Evolutionary conservation across 1,140 invertebrate genomes (phyloP).

Genomic region (Doryteuthis pealeii): DNA sequence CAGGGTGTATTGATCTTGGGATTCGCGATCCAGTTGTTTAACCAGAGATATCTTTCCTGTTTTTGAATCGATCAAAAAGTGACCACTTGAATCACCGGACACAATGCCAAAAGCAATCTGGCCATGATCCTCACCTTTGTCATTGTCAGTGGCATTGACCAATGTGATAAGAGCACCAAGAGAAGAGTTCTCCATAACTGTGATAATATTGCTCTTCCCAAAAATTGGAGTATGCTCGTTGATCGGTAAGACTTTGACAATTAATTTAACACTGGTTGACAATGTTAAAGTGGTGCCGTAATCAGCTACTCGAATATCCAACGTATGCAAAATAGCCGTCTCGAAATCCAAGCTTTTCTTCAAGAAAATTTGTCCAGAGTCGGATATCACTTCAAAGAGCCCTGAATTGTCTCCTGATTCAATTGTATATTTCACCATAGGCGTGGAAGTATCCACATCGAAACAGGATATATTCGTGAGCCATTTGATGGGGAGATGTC

Average conservation of each 20-base stretch:
- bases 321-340: slow-evolving; percentile 21
- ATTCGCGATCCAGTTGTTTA: slow-evolving; percentile 35
- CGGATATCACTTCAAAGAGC: slow-evolving; percentile 16
- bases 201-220: slow-evolving; percentile 15
- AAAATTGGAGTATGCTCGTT: slow-evolving; percentile 42
- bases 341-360: slow-evolving; percentile 36
- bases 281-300: slow-evolving; percentile 18
- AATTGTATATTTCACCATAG: slow-evolving; percentile 14
- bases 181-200: slow-evolving; percentile 26
- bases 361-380: slow-evolving; percentile 8
- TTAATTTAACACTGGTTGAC: slow-evolving; percentile 25
- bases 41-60: slow-evolving; percentile 31
- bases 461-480: slow-evolving; percentile 29
- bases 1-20: slow-evolving; percentile 26
- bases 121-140: slow-evolving; percentile 25
- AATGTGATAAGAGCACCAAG: slow-evolving; percentile 28
- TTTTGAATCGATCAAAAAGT: slow-evolving; percentile 37
- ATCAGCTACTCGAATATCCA: slow-evolving; percentile 34
- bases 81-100: slow-evolving; percentile 33
- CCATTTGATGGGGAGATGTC: slow-evolving; percentile 22
- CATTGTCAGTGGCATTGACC: slow-evolving; percentile 35
- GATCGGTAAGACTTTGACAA: slow-evolving; percentile 38
- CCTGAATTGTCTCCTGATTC: slow-evolving; percentile 6
- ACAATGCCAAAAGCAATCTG: slow-evolving; percentile 25
- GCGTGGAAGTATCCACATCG: slow-evolving; percentile 28